These are phyloP conservation scores for Gonatopus flavifemur DNA, from an alignment of 1,140 invertebrate genomes.

Conservation along the genomic window DNA sequence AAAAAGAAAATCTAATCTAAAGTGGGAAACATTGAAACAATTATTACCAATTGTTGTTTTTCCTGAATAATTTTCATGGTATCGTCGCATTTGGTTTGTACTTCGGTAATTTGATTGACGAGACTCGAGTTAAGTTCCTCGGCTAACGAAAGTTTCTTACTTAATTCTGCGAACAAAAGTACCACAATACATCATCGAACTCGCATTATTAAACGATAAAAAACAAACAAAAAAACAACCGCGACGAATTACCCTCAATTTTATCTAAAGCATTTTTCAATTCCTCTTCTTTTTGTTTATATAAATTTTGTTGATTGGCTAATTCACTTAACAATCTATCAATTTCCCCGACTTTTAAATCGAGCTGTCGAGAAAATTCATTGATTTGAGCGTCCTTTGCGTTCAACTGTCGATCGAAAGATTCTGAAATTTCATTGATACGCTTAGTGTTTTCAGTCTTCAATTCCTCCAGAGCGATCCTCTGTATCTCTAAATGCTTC, in stretches of 20 bases:
- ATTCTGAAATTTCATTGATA: constrained; percentile 49
- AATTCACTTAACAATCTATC: constrained; percentile 56
- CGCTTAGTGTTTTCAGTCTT: constrained; percentile 57
- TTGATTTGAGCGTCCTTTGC: constrained; percentile 50
- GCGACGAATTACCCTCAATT: constrained; percentile 35
- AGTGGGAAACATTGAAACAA: constrained; percentile 7
- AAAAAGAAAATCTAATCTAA: not conserved
- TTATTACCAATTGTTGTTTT: constrained; percentile 36
- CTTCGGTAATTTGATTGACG: constrained; percentile 25
- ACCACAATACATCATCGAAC: no score
- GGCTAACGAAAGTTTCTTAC: constrained; percentile 21
- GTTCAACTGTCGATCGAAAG: constrained; percentile 57
- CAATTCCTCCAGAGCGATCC: constrained; percentile 31
- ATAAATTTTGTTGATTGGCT: constrained; percentile 24
- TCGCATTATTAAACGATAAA: no score
- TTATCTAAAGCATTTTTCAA: constrained; percentile 29
- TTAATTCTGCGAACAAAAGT: constrained; percentile 30
- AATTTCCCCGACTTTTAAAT: constrained; percentile 55
- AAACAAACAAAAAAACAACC: not conserved
- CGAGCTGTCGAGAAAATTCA: constrained; percentile 45
- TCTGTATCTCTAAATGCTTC: constrained; percentile 31
- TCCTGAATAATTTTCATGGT: constrained; percentile 27
- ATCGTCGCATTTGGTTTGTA: constrained; percentile 19
- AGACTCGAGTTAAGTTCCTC: constrained; percentile 30
- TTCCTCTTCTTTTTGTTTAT: constrained; percentile 34